Evolutionary conservation across 2,888 invertebrate genomes (phyloP), one percentile per base, ranked within the genome.

Genomic region (Leptarthrus brevirostris): DNA sequence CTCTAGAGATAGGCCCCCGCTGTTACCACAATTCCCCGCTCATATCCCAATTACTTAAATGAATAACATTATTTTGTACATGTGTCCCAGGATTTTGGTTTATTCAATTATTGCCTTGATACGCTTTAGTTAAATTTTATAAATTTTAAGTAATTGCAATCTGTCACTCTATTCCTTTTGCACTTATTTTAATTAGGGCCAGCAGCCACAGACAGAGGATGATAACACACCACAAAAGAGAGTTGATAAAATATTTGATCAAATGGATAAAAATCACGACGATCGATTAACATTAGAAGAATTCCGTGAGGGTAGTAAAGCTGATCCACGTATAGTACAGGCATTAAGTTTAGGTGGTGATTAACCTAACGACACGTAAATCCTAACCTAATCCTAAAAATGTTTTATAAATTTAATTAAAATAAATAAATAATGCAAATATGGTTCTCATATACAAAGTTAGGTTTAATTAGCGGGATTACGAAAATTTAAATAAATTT

Each of bases 231-330:
- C 95, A 14, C 95, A 97, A 85, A 97, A 97, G 85, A 90, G 97
- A 82, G 98, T 98, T 77, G 97, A 98, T 87, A 96, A 97, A 86
- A 98, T 98, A 84, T 98, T 98, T 87, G 96, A 96, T 86, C 97
- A 97, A 85, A 96, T 97, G 97, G 98, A 98, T 87, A 98, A 94
- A 88, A 97, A 98, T 86, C 96, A 97, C 87, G 98, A 98, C 86
- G 97, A 98, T 86, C 91, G 94, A 80, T 89, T 98, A 80, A 97
- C 97, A 53, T 89, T 97, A 80, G 98, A 98, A 82, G 97, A 98
- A 86, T 97, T 97, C 88, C 91, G 96, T 81, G 97, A 97, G 87
- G 97, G 97, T 78, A 96, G 97, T 86, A 98, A 98, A 87, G 97
- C 97, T 73, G 98, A 98, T 86, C 98, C 98, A 36, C 91, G 97